Evolutionary conservation across 2,113 vertebrate species (phyloP).

Genomic region (Pluvianellus socialis): DNA sequence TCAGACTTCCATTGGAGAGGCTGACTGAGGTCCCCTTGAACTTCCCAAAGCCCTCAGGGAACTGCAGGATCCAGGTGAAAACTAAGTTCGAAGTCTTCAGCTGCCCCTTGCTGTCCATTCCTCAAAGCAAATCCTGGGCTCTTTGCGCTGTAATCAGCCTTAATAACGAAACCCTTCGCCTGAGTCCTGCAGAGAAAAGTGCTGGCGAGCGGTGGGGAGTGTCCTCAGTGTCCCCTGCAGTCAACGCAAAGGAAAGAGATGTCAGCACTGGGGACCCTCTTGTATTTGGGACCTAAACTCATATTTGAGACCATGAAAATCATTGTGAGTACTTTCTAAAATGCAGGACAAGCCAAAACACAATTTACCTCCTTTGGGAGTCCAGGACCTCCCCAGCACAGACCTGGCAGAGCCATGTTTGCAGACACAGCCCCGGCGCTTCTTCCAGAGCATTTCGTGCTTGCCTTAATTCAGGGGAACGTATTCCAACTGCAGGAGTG

Average conservation of each 20-base stretch:
- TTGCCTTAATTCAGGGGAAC: neutral
- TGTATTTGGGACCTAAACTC: neutral
- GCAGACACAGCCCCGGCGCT: accelerated
- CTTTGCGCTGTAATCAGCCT: neutral
- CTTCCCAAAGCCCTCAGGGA: neutral
- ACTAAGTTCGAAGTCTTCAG: neutral
- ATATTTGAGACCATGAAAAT: neutral
- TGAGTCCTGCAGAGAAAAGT: neutral
- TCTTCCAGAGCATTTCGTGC: neutral
- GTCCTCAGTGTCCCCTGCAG: neutral
- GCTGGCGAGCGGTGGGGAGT: accelerated
- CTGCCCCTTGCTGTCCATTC: neutral
- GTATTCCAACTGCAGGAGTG: neutral
- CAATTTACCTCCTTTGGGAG: neutral
- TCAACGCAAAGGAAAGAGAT: neutral
- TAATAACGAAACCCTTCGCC: neutral
- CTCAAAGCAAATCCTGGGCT: neutral
- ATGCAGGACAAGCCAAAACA: neutral
- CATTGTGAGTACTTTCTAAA: neutral
- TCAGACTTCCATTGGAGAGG: neutral
- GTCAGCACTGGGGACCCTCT: neutral
- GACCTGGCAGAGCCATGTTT: neutral
- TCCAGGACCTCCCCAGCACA: neutral
- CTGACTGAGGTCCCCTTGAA: neutral
- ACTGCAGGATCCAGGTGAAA: neutral